Conservation (phyloP, 1,140 invertebrate genomes). For the Odontomachus brunneus region DNA sequence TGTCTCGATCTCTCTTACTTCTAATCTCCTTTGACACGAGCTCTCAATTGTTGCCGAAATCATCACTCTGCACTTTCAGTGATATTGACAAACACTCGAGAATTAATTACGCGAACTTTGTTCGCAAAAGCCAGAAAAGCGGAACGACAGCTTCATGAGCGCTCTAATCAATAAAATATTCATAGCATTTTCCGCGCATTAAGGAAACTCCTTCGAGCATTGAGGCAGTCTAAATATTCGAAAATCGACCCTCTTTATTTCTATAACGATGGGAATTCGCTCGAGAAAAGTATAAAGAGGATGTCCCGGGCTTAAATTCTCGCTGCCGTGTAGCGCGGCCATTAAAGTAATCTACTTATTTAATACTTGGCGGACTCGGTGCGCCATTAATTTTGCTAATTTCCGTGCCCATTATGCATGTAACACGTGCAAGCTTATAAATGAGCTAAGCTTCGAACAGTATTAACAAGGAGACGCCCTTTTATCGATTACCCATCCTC, state of each 20-base stretch:
- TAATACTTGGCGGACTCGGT: constrained; percentile 57
- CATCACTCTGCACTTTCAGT: not conserved
- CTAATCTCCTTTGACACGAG: no score
- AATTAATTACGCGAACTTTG: not conserved
- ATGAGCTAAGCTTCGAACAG: constrained; percentile 61
- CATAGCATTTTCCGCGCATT: no score
- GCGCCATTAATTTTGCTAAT: constrained; percentile 59
- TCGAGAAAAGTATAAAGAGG: constrained; percentile 17
- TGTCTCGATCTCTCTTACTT: not conserved
- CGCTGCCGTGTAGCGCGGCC: constrained; percentile 23
- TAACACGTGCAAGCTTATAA: constrained; percentile 62
- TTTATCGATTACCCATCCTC: constrained; percentile 52
- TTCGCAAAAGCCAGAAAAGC: not conserved
- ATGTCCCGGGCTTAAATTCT: constrained; percentile 39
- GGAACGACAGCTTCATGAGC: not conserved
- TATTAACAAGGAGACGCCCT: constrained; percentile 61
- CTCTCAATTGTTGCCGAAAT: constrained; percentile 18
- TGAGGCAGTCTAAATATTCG: constrained; percentile 19
- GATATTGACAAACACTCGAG: not conserved
- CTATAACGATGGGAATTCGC: constrained; percentile 5
- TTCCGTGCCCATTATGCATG: constrained; percentile 53
- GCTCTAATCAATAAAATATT: constrained; percentile 1
- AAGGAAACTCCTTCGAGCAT: not conserved
- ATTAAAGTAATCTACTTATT: constrained; percentile 62
- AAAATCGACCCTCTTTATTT: constrained; percentile 17